Percentiles rank a stretch among this genome's conserved stretches.
Evolutionary conservation across 2,888 invertebrate species (phyloP).

Genomic region (Resseliella maxima): DNA sequence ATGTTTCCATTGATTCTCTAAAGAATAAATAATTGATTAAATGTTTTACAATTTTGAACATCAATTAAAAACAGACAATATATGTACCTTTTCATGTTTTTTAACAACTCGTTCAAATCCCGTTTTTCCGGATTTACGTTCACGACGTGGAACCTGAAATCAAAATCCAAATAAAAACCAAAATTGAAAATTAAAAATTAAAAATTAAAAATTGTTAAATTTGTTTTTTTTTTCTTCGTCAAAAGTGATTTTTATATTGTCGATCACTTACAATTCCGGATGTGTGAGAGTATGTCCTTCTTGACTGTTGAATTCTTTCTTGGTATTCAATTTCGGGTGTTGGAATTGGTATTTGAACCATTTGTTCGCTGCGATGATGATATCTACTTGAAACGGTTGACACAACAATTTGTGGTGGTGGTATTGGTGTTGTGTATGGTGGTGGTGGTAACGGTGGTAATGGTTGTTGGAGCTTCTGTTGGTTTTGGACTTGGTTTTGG

Average conservation of each 20-base stretch:
- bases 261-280: not conserved
- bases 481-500: constrained; percentile 21
- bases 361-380: not conserved
- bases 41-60: not conserved
- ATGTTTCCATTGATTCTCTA: no score
- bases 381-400: not conserved
- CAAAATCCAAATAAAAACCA: not conserved
- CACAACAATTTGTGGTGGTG: not conserved
- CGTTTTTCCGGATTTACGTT: constrained; percentile 16
- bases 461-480: no score
- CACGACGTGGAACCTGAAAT: constrained; percentile 9
- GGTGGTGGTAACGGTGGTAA: constrained; percentile 57
- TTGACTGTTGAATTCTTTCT: constrained; percentile 61
- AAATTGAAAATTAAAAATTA: not conserved
- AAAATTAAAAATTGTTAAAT: no score
- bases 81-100: not conserved
- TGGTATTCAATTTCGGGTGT: constrained; percentile 58
- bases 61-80: not conserved
- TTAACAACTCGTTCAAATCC: not conserved
- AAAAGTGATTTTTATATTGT: not conserved
- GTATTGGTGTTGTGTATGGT: constrained; percentile 20
- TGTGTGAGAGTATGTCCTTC: constrained; percentile 59
- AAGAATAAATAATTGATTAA: no score
- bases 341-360: constrained; percentile 37
- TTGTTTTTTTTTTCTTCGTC: not conserved